phyloP scores from a whole-genome alignment of 1,140 invertebrate genomes.

The Trichogramma pretiosum region DNA sequence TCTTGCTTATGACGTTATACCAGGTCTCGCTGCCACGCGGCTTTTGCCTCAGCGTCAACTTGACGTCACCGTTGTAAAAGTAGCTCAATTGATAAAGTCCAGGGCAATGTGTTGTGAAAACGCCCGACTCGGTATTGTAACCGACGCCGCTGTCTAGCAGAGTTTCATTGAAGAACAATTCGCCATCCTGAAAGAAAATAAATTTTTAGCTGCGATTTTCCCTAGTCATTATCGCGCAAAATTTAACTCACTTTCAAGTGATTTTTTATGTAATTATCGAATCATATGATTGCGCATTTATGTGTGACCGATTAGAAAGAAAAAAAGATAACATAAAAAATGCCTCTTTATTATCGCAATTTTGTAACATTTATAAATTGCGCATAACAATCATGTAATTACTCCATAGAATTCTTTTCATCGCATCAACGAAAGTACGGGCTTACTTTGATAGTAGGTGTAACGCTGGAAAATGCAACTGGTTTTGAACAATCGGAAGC shows the following conservation, averaged over 20 bases:
- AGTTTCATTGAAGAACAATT: conserved; percentile 29
- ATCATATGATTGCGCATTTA: too few relatives aligned
- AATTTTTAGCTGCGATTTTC: too few relatives aligned
- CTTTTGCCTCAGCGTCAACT: conserved; percentile 36
- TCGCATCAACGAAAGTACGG: too few relatives aligned
- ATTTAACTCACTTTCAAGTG: too few relatives aligned
- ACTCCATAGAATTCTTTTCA: too few relatives aligned
- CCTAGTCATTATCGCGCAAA: too few relatives aligned
- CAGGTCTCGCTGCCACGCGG: conserved; percentile 34
- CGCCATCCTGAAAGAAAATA: conserved; percentile 29
- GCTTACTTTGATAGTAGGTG: conserved; percentile 30
- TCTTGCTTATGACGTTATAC: conserved; percentile 31
- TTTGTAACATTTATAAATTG: too few relatives aligned
- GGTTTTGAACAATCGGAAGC: conserved; percentile 41
- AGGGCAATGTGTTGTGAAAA: conserved; percentile 47
- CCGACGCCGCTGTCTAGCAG: conserved; percentile 44
- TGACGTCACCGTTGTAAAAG: conserved; percentile 38
- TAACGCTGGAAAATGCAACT: conserved; percentile 41
- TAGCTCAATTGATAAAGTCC: conserved; percentile 48
- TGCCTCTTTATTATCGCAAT: too few relatives aligned
- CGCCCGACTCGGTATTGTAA: conserved; percentile 42
- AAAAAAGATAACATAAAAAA: too few relatives aligned
- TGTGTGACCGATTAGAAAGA: too few relatives aligned
- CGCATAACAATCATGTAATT: too few relatives aligned
- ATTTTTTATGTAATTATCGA: too few relatives aligned